Conservation (phyloP, 2,888 invertebrate species). For the Pherbina coryleti region DNA sequence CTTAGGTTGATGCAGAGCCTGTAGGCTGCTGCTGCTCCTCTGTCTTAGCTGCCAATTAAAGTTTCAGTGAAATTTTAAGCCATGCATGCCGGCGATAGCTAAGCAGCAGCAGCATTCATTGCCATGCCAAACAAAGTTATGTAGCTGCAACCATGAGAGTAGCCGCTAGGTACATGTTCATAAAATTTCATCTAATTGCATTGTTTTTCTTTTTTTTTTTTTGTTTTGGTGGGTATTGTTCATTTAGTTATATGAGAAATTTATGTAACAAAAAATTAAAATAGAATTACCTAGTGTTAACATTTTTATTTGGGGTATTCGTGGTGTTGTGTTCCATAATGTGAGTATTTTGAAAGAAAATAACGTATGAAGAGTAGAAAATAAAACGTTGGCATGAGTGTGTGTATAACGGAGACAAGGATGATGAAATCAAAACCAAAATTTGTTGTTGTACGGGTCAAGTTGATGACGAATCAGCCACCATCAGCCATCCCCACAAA, state of each 20-base stretch:
- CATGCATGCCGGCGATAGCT: conserved; percentile 14
- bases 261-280: background rate
- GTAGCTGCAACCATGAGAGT: background rate
- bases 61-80: conserved; percentile 1
- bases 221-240: background rate
- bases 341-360: background rate
- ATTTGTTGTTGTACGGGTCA: background rate
- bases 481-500: background rate
- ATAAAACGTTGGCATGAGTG: conserved; percentile 3
- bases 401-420: background rate
- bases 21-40: background rate
- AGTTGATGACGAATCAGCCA: background rate
- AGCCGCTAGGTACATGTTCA: background rate
- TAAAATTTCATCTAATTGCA: background rate
- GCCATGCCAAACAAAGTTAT: background rate
- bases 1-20: background rate
- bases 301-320: background rate
- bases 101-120: background rate
- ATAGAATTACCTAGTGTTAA: conserved; percentile 36
- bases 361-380: conserved; percentile 12
- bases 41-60: conserved; percentile 5
- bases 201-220: background rate
- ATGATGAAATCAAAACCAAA: background rate
- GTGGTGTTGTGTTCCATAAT: conserved; percentile 30
- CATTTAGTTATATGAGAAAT: background rate